Evolutionary conservation across 2,888 invertebrate genomes (phyloP).

Genomic region (Diachrysia chrysitis): DNA sequence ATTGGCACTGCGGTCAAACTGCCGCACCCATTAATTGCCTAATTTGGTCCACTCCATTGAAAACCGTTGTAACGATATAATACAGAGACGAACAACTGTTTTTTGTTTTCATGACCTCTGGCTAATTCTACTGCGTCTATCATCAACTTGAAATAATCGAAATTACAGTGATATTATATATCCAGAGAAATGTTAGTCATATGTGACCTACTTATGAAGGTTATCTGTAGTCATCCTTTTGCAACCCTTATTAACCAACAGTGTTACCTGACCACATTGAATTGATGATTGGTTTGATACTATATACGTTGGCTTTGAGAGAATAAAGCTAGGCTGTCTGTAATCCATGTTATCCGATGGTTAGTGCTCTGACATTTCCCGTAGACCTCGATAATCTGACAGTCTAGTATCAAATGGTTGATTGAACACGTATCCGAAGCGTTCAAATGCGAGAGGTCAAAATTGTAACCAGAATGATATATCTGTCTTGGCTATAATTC

Average conservation of each 20-base stretch:
- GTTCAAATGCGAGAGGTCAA: constrained; percentile 15
- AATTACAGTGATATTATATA: not conserved
- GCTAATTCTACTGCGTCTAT: not conserved
- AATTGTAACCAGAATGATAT: constrained; percentile 12
- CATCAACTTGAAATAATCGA: too few relatives aligned
- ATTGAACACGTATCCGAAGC: constrained; percentile 10
- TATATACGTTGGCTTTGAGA: constrained; percentile 9
- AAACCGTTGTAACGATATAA: constrained; percentile 12
- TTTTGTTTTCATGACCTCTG: not conserved
- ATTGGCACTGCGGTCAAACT: constrained; percentile 37
- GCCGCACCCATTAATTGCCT: constrained; percentile 63
- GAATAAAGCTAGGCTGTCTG: constrained; percentile 9
- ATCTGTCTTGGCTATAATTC: not conserved
- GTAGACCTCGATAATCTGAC: not conserved
- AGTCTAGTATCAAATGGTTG: not conserved
- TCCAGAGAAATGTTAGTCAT: not conserved
- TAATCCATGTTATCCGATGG: constrained; percentile 18
- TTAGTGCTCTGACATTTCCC: constrained; percentile 3
- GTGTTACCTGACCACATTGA: constrained; percentile 10
- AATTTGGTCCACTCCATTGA: constrained; percentile 63
- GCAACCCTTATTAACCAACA: not conserved
- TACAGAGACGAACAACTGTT: not conserved
- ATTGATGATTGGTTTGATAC: constrained; percentile 14
- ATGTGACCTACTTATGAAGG: not conserved
- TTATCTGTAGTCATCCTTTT: constrained; percentile 2